Evolutionary conservation across 2,113 vertebrate species (phyloP).

Genomic region (Bufo bufo): DNA sequence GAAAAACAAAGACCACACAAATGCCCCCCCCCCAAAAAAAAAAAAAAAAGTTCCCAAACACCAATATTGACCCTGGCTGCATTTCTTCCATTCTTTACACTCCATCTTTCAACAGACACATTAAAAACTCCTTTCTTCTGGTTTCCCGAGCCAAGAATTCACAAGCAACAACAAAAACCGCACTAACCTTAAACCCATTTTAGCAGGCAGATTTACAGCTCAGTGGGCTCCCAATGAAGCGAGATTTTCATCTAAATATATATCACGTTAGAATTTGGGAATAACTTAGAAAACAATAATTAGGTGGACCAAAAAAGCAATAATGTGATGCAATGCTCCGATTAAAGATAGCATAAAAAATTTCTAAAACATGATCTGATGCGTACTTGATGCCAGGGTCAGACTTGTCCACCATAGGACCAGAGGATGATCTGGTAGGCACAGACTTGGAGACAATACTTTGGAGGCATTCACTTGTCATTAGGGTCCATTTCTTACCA

Average conservation of each 20-base stretch:
- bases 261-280: neutral
- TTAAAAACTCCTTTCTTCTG: slow-evolving; percentile 14
- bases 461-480: too few relatives aligned
- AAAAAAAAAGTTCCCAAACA: neutral
- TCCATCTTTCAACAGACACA: neutral
- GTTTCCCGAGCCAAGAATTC: slow-evolving; percentile 9
- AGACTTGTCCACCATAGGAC: neutral
- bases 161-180: neutral
- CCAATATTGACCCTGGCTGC: slow-evolving; percentile 2
- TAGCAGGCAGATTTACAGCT: neutral
- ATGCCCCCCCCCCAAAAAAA: too few relatives aligned
- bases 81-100: neutral
- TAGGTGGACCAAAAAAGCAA: too few relatives aligned
- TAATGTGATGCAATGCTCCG: too few relatives aligned
- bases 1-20: neutral
- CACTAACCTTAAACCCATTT: neutral
- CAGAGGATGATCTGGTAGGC: neutral
- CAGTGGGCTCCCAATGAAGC: neutral
- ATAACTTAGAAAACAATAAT: neutral
- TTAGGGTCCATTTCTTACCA: too few relatives aligned
- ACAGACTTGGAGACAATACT: neutral
- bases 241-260: too few relatives aligned
- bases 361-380: neutral
- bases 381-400: neutral
- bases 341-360: neutral